Conservation (phyloP, 1,140 invertebrate species). For the Caerostris darwini region DNA sequence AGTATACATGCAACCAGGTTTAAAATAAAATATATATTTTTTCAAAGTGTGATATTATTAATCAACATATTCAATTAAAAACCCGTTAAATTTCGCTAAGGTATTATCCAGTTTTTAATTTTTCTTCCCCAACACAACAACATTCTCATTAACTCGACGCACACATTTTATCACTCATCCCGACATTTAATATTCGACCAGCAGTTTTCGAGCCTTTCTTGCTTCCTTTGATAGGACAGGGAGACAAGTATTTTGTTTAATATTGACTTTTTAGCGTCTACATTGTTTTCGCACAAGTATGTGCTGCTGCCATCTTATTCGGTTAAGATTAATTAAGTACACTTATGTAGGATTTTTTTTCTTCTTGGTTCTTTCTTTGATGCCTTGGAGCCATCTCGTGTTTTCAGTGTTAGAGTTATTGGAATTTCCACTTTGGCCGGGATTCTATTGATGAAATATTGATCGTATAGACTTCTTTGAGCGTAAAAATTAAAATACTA, state of each 20-base stretch:
- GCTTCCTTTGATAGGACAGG: not conserved
- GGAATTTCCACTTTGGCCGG: constrained; percentile 44
- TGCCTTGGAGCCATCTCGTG: not conserved
- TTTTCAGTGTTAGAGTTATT: constrained; percentile 36
- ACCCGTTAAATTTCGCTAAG: no score
- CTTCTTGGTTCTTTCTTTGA: not conserved
- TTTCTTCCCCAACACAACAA: no score
- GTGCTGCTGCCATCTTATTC: not conserved
- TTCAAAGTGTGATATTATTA: no score
- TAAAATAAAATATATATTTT: no score
- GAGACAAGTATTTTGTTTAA: not conserved
- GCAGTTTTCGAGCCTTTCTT: not conserved
- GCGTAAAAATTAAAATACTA: not conserved
- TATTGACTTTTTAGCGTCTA: constrained; percentile 5
- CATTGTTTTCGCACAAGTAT: constrained; percentile 21
- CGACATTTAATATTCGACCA: not conserved
- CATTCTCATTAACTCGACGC: no score
- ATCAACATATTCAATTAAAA: no score
- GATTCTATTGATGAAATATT: constrained; percentile 24
- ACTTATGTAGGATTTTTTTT: not conserved
- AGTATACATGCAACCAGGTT: no score
- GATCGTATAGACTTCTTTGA: not conserved
- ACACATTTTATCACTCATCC: no score
- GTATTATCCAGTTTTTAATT: no score
- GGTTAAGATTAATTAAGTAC: constrained; percentile 36